Base-by-base conservation (phyloP, 2,888 invertebrate genomes). In the Sesia bembeciformis region DNA sequence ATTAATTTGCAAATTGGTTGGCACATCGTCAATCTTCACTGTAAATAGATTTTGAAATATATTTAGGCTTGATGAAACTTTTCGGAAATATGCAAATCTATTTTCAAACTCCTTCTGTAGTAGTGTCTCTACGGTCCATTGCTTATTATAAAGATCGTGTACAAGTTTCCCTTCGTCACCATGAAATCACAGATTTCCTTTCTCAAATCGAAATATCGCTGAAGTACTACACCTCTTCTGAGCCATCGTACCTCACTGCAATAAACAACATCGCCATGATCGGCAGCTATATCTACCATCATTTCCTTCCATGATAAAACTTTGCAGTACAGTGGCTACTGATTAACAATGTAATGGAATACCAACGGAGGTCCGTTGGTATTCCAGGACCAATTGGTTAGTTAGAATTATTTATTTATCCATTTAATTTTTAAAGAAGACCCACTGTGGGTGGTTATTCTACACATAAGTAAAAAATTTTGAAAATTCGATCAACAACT, bases 191-290 rank as follows among this genome's bases (percentile, higher is more conserved):
- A 39, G 39, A 23, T 60, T 54, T 58, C 54, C 42, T 54, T 54
- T 7, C 42, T 42, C 42, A 42, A 7, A 6, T 3, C 42, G 7
- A 42, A 42, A 6, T 2, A 54, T 56, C 57, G 6, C 56, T 58
- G 8, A 49, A 58, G 53, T 51, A 61, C 57, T 55, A 53, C 53
- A 54, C 58, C 57, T 55, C 58, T 53, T 53, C 56, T 61, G 55
- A 60, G 55, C 61, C 61, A 62, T 55, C 62, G 58, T 52, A 59
- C 56, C 60, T 61, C 58, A 60, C 52, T 58, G 55, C 58, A 60
- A 53, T 60, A 60, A 52, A 61, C 49, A 39, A 62, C 57, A 51
- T 52, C 50, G 6, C 5, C 23, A 38, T 50, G 38, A 38, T 50
- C 50, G 42, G 59, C 59, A 55, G 61, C 58, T 51, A 60, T 39